These are phyloP conservation scores for Brotula barbata DNA, from an alignment of 2,797 vertebrate genomes.

Conservation along the genomic window DNA sequence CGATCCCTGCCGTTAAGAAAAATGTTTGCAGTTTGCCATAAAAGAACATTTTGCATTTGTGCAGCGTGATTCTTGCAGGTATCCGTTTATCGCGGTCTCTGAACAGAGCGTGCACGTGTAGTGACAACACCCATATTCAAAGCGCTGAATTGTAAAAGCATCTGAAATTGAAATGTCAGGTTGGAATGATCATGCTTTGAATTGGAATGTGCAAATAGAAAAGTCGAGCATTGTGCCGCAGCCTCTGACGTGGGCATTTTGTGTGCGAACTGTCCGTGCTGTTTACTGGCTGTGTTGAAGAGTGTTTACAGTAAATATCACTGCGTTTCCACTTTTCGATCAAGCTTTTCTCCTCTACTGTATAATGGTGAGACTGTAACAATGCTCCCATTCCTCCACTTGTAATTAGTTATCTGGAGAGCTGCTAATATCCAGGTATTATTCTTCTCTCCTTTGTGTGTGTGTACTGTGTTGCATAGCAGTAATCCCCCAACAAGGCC, in stretches of 20 bases:
- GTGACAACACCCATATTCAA: conserved; percentile 68
- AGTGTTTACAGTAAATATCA: conserved; percentile 14
- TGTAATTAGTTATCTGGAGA: conserved; percentile 44
- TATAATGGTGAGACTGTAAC: conserved; percentile 39
- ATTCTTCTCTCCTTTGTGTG: conserved; percentile 27
- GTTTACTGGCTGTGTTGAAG: conserved; percentile 42
- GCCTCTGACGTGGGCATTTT: conserved; percentile 49
- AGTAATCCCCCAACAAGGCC: conserved; percentile 69
- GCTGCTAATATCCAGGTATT: conserved; percentile 55
- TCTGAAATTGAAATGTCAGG: conserved; percentile 75
- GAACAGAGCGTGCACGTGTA: conserved; percentile 43
- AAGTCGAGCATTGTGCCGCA: conserved; percentile 41
- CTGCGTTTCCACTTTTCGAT: conserved; percentile 12
- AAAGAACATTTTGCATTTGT: conserved; percentile 37
- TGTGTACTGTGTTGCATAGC: conserved; percentile 40
- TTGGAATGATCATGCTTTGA: conserved; percentile 60
- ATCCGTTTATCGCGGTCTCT: conserved; percentile 52
- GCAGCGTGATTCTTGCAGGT: conserved; percentile 50
- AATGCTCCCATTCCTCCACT: conserved; percentile 27
- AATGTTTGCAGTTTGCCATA: conserved; percentile 6
- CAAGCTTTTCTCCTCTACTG: conserved; percentile 14
- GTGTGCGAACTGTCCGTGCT: conserved; percentile 21
- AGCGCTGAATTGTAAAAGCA: conserved; percentile 55
- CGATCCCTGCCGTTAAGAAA: background rate
- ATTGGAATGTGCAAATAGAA: conserved; percentile 63